Conservation (phyloP, 2,113 vertebrate species). For the Neotoma lepida region DNA sequence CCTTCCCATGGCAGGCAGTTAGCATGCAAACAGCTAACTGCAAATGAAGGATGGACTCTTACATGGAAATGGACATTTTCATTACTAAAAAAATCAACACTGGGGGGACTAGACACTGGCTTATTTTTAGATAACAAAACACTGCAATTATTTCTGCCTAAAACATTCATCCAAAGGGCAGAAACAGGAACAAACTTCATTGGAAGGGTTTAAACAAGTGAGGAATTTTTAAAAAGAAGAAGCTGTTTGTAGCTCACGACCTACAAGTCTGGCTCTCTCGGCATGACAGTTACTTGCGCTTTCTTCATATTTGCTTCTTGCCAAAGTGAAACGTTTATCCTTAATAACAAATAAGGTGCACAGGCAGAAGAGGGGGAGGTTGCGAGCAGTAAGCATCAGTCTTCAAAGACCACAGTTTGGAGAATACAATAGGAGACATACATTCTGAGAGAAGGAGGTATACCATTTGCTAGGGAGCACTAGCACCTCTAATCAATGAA, state of each 20-base stretch:
- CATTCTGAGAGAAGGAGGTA: neutral
- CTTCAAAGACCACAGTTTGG: neutral
- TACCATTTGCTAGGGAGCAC: no score
- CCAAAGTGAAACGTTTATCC: neutral
- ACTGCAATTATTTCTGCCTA: neutral
- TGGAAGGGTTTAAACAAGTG: constrained; percentile 79
- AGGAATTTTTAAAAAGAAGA: constrained; percentile 55
- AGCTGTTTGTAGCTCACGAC: neutral
- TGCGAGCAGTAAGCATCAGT: accelerated
- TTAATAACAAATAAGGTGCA: neutral
- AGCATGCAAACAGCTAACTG: no score
- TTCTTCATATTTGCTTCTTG: neutral
- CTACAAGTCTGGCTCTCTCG: neutral
- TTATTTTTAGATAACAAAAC: constrained; percentile 35
- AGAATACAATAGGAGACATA: neutral
- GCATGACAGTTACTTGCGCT: neutral
- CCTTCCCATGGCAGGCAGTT: accelerated
- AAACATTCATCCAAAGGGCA: neutral
- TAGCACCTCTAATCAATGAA: neutral
- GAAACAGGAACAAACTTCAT: neutral
- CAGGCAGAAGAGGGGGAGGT: neutral
- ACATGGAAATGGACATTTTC: neutral
- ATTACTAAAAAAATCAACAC: neutral
- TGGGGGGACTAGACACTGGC: neutral
- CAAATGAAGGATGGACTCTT: neutral